phyloP scores from a whole-genome alignment of 2,797 vertebrate species.

The Oryzias dopingdopingensis region DNA sequence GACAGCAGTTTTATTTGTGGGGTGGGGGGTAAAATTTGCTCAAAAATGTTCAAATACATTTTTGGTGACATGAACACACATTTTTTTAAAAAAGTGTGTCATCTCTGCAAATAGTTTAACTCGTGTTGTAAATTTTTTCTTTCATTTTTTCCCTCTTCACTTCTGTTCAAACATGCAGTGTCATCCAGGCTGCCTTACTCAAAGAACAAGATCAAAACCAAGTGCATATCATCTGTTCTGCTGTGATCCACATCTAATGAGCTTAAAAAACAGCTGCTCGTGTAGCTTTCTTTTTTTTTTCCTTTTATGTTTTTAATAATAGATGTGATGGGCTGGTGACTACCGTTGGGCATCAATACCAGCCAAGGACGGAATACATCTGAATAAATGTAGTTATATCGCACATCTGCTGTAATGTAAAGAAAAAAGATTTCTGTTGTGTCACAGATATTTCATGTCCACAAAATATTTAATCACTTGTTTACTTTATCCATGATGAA shows the following conservation, averaged over 20 bases:
- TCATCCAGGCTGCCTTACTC: slow-evolving; percentile 6
- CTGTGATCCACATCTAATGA: slow-evolving; percentile 43
- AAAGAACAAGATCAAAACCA: slow-evolving; percentile 27
- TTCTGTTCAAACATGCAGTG: slow-evolving; percentile 3
- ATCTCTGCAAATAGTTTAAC: too few species aligned
- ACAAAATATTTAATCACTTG: slow-evolving; percentile 24
- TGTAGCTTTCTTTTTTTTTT: slow-evolving; percentile 28
- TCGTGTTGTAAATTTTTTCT: too few species aligned
- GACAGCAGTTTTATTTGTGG: too few species aligned
- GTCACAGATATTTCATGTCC: slow-evolving; percentile 15
- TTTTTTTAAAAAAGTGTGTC: too few species aligned
- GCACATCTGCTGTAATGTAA: slow-evolving; percentile 18
- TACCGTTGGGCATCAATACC: slow-evolving; percentile 19
- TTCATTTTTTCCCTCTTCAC: neutral
- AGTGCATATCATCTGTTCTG: slow-evolving; percentile 27
- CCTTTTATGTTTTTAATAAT: slow-evolving; percentile 46
- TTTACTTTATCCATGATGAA: slow-evolving; percentile 39
- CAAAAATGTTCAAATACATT: too few species aligned
- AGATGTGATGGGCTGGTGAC: slow-evolving; percentile 41
- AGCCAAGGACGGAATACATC: slow-evolving; percentile 27
- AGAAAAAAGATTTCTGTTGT: slow-evolving; percentile 1
- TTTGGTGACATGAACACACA: too few species aligned
- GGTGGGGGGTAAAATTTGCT: too few species aligned
- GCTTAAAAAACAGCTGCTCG: slow-evolving; percentile 45
- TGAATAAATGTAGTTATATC: slow-evolving; percentile 18